These are phyloP conservation scores for Automeris io DNA, from an alignment of 2,888 invertebrate species.

Conservation along the genomic window DNA sequence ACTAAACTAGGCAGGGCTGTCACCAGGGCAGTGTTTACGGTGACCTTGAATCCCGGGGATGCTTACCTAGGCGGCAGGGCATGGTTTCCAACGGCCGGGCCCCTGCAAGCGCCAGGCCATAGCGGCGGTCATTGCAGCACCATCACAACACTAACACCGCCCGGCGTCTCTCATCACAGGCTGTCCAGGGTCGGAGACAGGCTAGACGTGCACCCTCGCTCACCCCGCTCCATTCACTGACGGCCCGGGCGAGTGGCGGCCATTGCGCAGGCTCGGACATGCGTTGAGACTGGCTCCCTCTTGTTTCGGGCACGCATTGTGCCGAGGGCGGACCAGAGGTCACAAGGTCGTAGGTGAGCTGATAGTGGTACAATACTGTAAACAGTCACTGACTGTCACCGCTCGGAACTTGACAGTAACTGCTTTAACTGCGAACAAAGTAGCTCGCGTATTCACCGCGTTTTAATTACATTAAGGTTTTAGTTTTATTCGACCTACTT, in stretches of 20 bases:
- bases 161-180: slow-evolving; percentile 52
- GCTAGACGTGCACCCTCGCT: slow-evolving; percentile 40
- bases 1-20: slow-evolving; percentile 15
- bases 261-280: slow-evolving; percentile 63
- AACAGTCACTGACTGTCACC: slow-evolving; percentile 23
- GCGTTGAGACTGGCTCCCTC: slow-evolving; percentile 56
- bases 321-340: slow-evolving; percentile 62
- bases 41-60: slow-evolving; percentile 49
- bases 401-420: slow-evolving; percentile 3
- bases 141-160: slow-evolving; percentile 51
- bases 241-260: slow-evolving; percentile 50
- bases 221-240: slow-evolving; percentile 63
- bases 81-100: slow-evolving; percentile 63
- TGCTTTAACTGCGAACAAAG: too few relatives aligned
- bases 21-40: slow-evolving; percentile 43
- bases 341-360: slow-evolving; percentile 58
- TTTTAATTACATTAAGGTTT: too few relatives aligned
- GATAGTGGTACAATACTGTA: slow-evolving; percentile 36
- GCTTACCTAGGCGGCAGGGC: slow-evolving; percentile 64
- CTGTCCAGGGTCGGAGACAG: slow-evolving; percentile 21
- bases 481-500: too few relatives aligned
- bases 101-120: slow-evolving; percentile 62
- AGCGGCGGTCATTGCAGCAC: slow-evolving; percentile 46
- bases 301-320: slow-evolving; percentile 48
- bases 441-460: too few relatives aligned